Conservation (phyloP, 2,888 invertebrate species). For the Drosophila anomelani region DNA sequence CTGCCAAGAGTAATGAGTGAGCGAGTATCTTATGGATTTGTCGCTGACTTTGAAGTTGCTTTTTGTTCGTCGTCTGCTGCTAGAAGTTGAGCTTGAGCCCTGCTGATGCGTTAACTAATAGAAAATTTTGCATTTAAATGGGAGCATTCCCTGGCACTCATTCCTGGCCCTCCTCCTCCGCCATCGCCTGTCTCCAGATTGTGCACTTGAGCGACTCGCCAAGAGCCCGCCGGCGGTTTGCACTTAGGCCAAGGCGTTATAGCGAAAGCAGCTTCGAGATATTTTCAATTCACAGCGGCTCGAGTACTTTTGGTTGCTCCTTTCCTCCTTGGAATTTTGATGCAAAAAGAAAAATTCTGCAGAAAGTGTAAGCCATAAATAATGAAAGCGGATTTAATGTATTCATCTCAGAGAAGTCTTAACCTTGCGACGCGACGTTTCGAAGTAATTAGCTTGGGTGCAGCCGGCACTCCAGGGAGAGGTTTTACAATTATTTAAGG, state of each 20-base stretch:
- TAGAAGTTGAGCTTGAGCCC: constrained; percentile 28
- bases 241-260: constrained; percentile 56
- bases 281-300: constrained; percentile 32
- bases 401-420: constrained; percentile 15
- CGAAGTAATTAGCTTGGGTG: constrained; percentile 35
- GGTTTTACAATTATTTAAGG: not conserved
- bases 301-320: constrained; percentile 14
- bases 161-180: not conserved
- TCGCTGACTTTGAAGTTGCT: constrained; percentile 71
- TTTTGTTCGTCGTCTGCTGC: constrained; percentile 29
- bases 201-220: constrained; percentile 54
- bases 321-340: constrained; percentile 19
- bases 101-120: constrained; percentile 36
- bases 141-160: constrained; percentile 17
- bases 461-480: not conserved
- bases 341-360: constrained; percentile 21
- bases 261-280: constrained; percentile 59
- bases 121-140: constrained; percentile 47
- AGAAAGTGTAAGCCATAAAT: constrained; percentile 46
- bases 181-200: not conserved
- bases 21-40: constrained; percentile 63
- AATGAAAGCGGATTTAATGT: constrained; percentile 44
- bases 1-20: constrained; percentile 56
- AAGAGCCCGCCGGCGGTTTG: constrained; percentile 39
- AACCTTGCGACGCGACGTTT: constrained; percentile 25